A percentile compares a stretch with the other conserved stretches of the same genome.
These are phyloP conservation scores for Sciurus vulgaris DNA, from an alignment of 2,797 vertebrate genomes.

Conservation along the genomic window DNA sequence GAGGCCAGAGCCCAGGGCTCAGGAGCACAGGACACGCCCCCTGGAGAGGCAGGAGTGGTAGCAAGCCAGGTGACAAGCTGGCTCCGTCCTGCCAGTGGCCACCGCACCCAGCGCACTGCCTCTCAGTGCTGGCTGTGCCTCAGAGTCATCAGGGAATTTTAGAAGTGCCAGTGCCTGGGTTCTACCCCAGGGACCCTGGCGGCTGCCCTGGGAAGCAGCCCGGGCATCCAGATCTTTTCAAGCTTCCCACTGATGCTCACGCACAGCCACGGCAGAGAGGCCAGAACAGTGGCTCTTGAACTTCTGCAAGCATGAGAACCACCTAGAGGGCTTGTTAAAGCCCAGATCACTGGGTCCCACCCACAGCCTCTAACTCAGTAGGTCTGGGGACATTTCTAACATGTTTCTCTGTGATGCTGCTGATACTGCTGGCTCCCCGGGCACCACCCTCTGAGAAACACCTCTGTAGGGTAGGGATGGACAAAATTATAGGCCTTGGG, in stretches of 20 bases:
- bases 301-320: background rate
- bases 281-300: background rate
- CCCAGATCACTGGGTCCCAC: background rate
- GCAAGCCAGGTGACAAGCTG: background rate
- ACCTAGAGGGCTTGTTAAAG: background rate
- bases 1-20: background rate
- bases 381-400: background rate
- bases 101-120: background rate
- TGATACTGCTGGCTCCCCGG: background rate
- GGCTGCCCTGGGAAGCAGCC: background rate
- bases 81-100: background rate
- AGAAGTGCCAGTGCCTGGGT: background rate
- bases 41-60: background rate
- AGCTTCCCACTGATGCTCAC: background rate
- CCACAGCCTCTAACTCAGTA: background rate
- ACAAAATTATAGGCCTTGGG: background rate
- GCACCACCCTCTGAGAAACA: background rate
- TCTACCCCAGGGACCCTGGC: background rate
- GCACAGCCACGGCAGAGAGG: background rate
- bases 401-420: background rate
- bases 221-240: background rate
- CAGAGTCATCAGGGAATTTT: background rate
- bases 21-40: background rate
- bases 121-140: background rate
- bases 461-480: background rate